phyloP scores from a whole-genome alignment of 2,888 invertebrate genomes.

The Invenusta paracnida region DNA sequence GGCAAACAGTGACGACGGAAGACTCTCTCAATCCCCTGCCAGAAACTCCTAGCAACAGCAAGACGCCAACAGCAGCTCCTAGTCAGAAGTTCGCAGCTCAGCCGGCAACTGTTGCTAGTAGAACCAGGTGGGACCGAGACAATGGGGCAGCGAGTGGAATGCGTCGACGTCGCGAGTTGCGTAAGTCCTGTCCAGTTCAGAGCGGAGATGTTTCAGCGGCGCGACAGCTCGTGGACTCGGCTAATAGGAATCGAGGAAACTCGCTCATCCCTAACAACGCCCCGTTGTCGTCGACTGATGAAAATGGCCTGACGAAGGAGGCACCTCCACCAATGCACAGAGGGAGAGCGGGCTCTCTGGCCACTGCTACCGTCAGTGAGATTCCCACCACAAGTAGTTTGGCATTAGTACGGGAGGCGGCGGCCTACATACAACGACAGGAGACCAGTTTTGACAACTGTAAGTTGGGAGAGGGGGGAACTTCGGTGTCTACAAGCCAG shows the following conservation, averaged over 20 bases:
- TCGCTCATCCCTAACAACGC: background rate
- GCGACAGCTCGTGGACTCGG: background rate
- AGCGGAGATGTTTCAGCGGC: background rate
- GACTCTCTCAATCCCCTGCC: background rate
- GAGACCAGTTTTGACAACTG: no score
- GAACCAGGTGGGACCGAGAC: background rate
- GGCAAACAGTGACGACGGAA: background rate
- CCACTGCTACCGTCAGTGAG: background rate
- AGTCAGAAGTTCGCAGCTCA: background rate
- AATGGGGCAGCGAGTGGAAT: background rate
- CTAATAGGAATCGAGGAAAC: background rate
- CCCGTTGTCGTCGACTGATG: background rate
- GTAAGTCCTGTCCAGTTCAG: background rate
- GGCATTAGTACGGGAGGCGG: background rate
- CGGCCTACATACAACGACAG: background rate
- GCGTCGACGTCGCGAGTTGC: background rate
- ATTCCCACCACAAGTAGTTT: background rate
- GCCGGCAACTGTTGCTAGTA: background rate
- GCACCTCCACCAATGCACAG: background rate
- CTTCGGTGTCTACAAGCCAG: background rate
- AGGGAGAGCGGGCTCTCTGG: background rate
- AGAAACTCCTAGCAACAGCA: no score
- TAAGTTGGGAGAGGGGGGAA: no score
- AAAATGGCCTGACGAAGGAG: background rate
- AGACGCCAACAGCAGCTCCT: no score